Percentiles rank a stretch among this genome's conserved stretches.
phyloP scores from a whole-genome alignment of 2,888 invertebrate genomes.

The Druceiella hillmani region DNA sequence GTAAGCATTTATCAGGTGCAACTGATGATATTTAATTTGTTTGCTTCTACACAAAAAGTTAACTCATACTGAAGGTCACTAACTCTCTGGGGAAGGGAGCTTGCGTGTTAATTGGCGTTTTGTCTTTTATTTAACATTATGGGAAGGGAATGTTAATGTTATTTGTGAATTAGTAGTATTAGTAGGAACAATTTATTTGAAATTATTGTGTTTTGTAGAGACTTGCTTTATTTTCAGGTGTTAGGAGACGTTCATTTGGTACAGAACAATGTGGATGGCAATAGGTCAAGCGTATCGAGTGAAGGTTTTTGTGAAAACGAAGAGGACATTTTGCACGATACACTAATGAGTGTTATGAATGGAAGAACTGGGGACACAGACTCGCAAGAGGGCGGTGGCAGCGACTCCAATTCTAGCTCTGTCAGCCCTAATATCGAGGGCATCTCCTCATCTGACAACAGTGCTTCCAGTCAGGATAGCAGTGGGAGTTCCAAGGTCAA shows the following conservation, averaged over 20 bases:
- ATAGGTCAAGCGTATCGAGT: constrained; percentile 89
- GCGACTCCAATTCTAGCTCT: constrained; percentile 42
- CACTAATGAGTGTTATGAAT: constrained; percentile 36
- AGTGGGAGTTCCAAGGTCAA: too few species aligned
- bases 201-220: too few species aligned
- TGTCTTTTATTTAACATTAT: too few species aligned
- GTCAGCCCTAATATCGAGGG: constrained; percentile 35
- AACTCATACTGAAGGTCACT: too few species aligned
- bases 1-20: too few species aligned
- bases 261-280: constrained; percentile 76
- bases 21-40: too few species aligned
- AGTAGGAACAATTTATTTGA: too few species aligned
- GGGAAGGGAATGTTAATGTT: too few species aligned
- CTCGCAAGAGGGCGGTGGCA: constrained; percentile 63
- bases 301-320: constrained; percentile 97
- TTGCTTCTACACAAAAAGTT: too few species aligned
- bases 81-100: too few species aligned
- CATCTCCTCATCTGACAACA: constrained; percentile 43
- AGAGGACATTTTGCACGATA: constrained; percentile 63
- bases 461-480: constrained; percentile 31
- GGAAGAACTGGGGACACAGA: constrained; percentile 53
- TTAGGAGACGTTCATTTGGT: neutral
- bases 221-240: neutral
- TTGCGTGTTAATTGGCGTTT: too few species aligned
- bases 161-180: too few species aligned